Evolutionary conservation across 2,888 invertebrate genomes (phyloP).

Genomic region (Nemotelus pantherinus): DNA sequence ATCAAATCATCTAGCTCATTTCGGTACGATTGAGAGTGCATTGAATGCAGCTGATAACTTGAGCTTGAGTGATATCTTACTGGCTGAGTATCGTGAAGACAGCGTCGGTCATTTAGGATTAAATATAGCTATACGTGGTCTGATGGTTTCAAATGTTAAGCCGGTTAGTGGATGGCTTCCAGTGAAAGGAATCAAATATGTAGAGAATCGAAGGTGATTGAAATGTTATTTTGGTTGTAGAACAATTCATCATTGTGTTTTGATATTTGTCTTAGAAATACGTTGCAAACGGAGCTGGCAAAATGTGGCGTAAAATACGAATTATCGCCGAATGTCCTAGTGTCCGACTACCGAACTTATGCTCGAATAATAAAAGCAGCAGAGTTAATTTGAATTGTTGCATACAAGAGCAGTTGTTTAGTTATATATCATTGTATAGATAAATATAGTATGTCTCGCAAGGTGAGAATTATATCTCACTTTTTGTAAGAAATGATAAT

Average conservation of each 20-base stretch:
- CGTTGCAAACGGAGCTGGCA: conserved; percentile 31
- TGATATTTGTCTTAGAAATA: conserved; percentile 24
- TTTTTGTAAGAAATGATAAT: too few species aligned
- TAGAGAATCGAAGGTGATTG: conserved; percentile 31
- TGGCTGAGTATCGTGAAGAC: conserved; percentile 71
- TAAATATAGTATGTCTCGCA: too few species aligned
- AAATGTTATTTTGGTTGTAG: not conserved
- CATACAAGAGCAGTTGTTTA: too few species aligned
- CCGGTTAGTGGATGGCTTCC: conserved; percentile 80
- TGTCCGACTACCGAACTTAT: conserved; percentile 48
- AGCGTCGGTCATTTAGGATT: conserved; percentile 66
- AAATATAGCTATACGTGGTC: conserved; percentile 73
- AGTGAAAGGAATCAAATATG: conserved; percentile 67
- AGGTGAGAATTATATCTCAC: too few species aligned
- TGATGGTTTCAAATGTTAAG: conserved; percentile 77
- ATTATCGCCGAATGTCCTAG: conserved; percentile 36
- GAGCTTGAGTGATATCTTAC: conserved; percentile 76
- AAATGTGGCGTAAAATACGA: conserved; percentile 23
- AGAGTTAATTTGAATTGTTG: not conserved
- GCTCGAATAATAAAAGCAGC: conserved; percentile 42
- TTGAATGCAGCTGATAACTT: conserved; percentile 72
- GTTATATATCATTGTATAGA: too few species aligned
- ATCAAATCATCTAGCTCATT: conserved; percentile 80
- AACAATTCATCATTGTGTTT: not conserved
- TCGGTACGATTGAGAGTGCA: conserved; percentile 72